Base-by-base conservation (phyloP, 2,797 vertebrate genomes). In the Tadarida brasiliensis region DNA sequence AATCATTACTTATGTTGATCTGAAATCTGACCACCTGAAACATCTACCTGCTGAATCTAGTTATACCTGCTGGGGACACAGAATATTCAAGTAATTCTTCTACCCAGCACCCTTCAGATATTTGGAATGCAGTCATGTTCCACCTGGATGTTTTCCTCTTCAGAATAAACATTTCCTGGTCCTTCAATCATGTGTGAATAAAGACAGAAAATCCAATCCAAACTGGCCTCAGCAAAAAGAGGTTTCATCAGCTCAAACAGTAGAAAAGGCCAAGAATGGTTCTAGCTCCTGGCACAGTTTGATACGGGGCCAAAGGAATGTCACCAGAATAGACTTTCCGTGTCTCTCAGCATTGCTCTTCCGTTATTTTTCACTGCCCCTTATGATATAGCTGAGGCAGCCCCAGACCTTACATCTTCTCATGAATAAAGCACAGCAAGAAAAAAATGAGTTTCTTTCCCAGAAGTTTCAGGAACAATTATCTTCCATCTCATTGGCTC, bases 11-110 rank as follows among this genome's bases (percentile, higher is more conserved):
- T 81, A 57, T 2, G 39, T 24, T 83, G n/a, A 92, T 59, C 68
- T 81, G 35, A 96, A 95, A 91, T 89, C 26, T 73, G 57, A 87
- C 54, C 47, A 74, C 39, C 19, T 44, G 71, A 71, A 86, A 91
- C 16, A 82, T 49, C 59, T 81, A 44, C 26, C 63, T 56, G 54
- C 44, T 63, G 14, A 90, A 47, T 57, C 67, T 80, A 59, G 5
- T 71, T 68, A 70, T 54, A 89, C 3, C 3, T 11, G 8, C 57
- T 88, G 4, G 59, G 61, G 24, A 35, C 24, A 88, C 11, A 86
- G 76, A 91, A 81, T 59, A 91, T 54, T 59, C 59, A 91, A 93
- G 39, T 61, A 74, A 80, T 86, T 88, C 68, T 71, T 59, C 51
- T 49, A 61, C 7, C 3, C 16, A 70, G 39, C 20, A 68, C 70